phyloP scores from a whole-genome alignment of 2,113 vertebrate genomes.

The Hucho hucho region DNA sequence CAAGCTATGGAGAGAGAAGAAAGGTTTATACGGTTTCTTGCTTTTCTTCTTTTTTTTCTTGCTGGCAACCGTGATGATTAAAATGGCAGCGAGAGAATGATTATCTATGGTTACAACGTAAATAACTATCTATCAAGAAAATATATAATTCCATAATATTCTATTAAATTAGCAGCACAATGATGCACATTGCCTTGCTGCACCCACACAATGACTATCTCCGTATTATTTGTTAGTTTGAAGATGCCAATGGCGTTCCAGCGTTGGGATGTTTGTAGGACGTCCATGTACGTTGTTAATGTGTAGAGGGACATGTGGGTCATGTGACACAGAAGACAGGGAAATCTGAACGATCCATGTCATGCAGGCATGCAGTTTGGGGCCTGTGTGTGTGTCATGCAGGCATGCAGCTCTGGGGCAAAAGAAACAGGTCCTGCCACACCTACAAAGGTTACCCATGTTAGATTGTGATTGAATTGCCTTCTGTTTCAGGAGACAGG shows the following conservation, averaged over 20 bases:
- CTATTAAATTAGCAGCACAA: too few species aligned
- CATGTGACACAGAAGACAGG: slow-evolving; percentile 52
- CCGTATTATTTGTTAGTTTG: not conserved
- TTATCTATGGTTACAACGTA: too few species aligned
- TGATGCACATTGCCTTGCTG: too few species aligned
- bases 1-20: too few species aligned
- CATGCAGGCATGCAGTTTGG: slow-evolving; percentile 48
- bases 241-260: not conserved
- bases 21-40: too few species aligned
- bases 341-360: slow-evolving; percentile 62
- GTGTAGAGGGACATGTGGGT: slow-evolving; percentile 54
- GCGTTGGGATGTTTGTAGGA: not conserved
- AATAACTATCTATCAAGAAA: too few species aligned
- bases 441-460: slow-evolving; percentile 45
- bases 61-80: too few species aligned
- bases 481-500: slow-evolving; percentile 13
- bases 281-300: slow-evolving; percentile 63
- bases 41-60: too few species aligned
- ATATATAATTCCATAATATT: too few species aligned
- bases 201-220: too few species aligned
- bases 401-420: slow-evolving; percentile 43
- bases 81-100: too few species aligned
- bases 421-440: slow-evolving; percentile 41
- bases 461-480: slow-evolving; percentile 54
- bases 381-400: slow-evolving; percentile 31